Evolutionary conservation across 2,888 invertebrate genomes (phyloP).

Genomic region (Copidosoma aretas): DNA sequence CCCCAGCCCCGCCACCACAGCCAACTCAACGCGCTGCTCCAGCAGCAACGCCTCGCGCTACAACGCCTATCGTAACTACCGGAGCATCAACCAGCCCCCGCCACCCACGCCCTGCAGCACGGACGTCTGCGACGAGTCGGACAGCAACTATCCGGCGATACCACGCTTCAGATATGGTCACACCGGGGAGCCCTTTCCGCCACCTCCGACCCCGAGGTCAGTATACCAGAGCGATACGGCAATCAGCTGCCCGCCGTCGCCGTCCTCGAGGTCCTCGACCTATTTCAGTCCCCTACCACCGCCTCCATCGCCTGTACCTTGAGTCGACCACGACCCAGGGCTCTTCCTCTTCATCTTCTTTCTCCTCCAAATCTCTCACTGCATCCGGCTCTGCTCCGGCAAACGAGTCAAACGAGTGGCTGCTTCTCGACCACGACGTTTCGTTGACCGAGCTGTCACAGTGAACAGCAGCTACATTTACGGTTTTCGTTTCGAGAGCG

Average conservation of each 20-base stretch:
- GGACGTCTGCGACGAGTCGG: slow-evolving; percentile 90
- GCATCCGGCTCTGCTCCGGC: no score
- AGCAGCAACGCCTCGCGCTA: slow-evolving; percentile 70
- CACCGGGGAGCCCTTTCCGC: slow-evolving; percentile 75
- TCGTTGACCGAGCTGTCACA: no score
- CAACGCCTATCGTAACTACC: slow-evolving; percentile 78
- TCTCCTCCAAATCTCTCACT: no score
- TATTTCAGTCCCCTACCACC: slow-evolving; percentile 83
- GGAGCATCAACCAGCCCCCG: slow-evolving; percentile 82
- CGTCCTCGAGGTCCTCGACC: slow-evolving; percentile 78
- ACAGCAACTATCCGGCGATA: slow-evolving; percentile 72
- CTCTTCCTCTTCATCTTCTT: slow-evolving; percentile 1
- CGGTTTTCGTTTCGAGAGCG: no score
- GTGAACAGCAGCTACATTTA: no score
- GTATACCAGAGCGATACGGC: slow-evolving; percentile 76
- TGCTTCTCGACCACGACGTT: no score
- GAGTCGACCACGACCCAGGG: slow-evolving; percentile 25
- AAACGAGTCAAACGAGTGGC: no score
- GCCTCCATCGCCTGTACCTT: slow-evolving; percentile 76
- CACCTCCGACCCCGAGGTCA: slow-evolving; percentile 78
- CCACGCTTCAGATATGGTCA: slow-evolving; percentile 68
- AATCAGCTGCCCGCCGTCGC: slow-evolving; percentile 69
- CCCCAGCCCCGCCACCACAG: slow-evolving; percentile 85
- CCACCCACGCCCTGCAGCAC: slow-evolving; percentile 95
- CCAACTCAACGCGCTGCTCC: slow-evolving; percentile 64